Conservation (phyloP, 2,113 vertebrate genomes). For the Morone saxatilis region DNA sequence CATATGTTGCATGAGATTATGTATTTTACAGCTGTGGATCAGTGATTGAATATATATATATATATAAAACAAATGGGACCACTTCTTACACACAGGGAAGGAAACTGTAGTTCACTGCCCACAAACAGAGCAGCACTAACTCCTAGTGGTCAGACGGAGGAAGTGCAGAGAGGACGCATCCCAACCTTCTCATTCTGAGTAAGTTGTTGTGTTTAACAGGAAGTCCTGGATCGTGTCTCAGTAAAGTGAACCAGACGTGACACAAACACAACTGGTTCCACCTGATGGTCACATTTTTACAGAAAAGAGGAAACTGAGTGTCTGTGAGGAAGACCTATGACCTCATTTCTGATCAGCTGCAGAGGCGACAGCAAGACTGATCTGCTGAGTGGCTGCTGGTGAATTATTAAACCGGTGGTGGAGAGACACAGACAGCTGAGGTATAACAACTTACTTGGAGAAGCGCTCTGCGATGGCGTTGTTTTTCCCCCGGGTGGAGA, state of each 20-base stretch:
- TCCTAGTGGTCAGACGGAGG: slow-evolving; percentile 36
- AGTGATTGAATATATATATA: not conserved
- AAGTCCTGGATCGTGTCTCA: not conserved
- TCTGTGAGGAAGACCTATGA: not conserved
- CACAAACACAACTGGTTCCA: not conserved
- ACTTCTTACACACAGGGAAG: not conserved
- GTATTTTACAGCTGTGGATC: no score
- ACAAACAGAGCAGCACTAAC: slow-evolving; percentile 27
- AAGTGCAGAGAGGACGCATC: slow-evolving; percentile 9
- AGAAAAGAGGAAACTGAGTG: slow-evolving; percentile 11
- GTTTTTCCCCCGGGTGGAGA: slow-evolving; percentile 88
- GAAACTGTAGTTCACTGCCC: not conserved
- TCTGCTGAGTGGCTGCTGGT: slow-evolving; percentile 43
- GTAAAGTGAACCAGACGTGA: not conserved
- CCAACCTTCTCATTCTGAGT: not conserved
- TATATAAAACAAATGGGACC: not conserved
- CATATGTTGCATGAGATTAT: no score
- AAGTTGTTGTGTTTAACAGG: not conserved
- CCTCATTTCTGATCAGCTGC: not conserved
- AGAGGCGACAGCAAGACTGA: not conserved
- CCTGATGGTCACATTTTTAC: not conserved
- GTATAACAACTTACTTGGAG: slow-evolving; percentile 88
- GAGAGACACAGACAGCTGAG: not conserved
- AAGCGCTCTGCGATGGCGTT: slow-evolving; percentile 91
- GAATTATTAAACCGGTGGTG: slow-evolving; percentile 53